Evolutionary conservation across 2,888 invertebrate species (phyloP).

Genomic region (Drepanosiphum platanoidis): DNA sequence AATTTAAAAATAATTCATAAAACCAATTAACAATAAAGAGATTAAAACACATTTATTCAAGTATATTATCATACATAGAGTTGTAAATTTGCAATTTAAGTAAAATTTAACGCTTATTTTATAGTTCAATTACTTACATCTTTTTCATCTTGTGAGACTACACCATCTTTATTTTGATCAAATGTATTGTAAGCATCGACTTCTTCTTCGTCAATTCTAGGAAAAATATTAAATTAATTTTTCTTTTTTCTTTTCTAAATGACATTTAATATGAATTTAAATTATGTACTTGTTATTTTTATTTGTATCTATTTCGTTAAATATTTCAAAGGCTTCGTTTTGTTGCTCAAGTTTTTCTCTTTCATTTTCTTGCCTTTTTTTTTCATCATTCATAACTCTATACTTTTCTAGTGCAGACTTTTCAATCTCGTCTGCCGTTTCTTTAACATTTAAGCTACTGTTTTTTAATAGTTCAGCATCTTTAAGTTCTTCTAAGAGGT

Average conservation of each 20-base stretch:
- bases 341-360: conserved; percentile 71
- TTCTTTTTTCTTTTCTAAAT: conserved; percentile 4
- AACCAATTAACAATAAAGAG: too few species aligned
- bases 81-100: conserved; percentile 35
- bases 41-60: too few species aligned
- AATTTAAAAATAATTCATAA: not conserved
- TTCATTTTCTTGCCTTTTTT: conserved; percentile 71
- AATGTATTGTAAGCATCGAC: conserved; percentile 79
- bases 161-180: conserved; percentile 90
- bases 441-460: conserved; percentile 81
- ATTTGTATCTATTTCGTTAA: conserved; percentile 83
- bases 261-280: conserved; percentile 4
- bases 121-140: conserved; percentile 67
- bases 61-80: too few species aligned
- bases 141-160: conserved; percentile 88
- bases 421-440: conserved; percentile 78
- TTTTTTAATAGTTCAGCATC: conserved; percentile 83
- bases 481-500: conserved; percentile 76
- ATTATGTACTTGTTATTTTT: conserved; percentile 73
- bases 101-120: conserved; percentile 6
- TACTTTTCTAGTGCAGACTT: conserved; percentile 81
- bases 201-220: conserved; percentile 75
- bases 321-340: conserved; percentile 78
- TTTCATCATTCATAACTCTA: conserved; percentile 69
- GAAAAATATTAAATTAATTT: conserved; percentile 63